Percentiles rank a stretch among this genome's conserved stretches.
Evolutionary conservation across 2,113 vertebrate species (phyloP).

Genomic region (Oxyura jamaicensis): DNA sequence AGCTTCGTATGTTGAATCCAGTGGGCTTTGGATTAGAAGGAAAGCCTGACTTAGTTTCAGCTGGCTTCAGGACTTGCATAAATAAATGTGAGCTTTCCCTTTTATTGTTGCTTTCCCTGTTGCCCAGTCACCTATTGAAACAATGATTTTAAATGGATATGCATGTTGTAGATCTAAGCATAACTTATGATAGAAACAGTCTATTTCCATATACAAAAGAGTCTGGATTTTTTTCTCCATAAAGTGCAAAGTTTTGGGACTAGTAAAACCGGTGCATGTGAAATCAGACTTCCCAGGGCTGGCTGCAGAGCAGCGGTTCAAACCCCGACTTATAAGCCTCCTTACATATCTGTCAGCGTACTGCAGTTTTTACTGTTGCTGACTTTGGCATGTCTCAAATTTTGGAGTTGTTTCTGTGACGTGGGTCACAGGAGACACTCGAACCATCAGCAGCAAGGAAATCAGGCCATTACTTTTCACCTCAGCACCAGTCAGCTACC

Average conservation of each 20-base stretch:
- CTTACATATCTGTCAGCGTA: fast-evolving
- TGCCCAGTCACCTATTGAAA: neutral
- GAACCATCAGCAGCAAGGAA: neutral
- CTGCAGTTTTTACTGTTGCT: neutral
- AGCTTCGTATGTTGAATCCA: neutral
- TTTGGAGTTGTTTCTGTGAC: neutral
- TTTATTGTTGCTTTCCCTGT: neutral
- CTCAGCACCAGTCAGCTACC: neutral
- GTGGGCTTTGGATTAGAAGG: neutral
- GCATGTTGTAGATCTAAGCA: neutral
- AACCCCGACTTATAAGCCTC: neutral
- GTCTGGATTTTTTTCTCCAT: neutral
- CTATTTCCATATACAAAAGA: neutral
- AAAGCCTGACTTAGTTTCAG: neutral
- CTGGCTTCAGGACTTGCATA: neutral
- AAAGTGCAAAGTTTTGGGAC: neutral
- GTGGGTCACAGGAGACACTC: neutral
- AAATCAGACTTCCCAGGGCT: neutral
- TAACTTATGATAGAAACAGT: neutral
- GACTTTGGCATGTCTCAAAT: neutral
- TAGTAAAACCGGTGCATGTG: neutral
- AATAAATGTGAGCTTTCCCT: neutral
- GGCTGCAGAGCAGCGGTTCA: fast-evolving
- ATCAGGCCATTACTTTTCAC: neutral
- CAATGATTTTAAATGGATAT: neutral